Conservation (phyloP, 1,140 invertebrate genomes). For the Drosophila aff. region DNA sequence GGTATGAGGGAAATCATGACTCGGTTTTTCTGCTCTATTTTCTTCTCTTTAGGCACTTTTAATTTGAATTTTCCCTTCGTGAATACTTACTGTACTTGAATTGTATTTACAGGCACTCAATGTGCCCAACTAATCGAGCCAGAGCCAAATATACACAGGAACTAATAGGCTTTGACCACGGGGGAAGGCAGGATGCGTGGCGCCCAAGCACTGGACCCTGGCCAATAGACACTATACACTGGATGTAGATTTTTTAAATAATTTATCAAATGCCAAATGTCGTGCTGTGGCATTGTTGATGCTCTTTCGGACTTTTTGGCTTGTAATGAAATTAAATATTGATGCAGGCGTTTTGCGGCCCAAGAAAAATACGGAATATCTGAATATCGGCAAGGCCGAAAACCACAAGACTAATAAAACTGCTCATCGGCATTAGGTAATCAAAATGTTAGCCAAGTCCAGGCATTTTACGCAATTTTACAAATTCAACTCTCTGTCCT, state of each 20-base stretch:
- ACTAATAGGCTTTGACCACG: slow-evolving; percentile 45
- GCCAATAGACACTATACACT: neutral
- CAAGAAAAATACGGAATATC: slow-evolving; percentile 46
- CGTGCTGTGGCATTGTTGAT: slow-evolving; percentile 69
- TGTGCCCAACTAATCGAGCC: slow-evolving; percentile 57
- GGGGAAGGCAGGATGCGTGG: slow-evolving; percentile 2
- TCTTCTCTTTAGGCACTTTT: neutral
- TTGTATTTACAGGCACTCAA: slow-evolving; percentile 52
- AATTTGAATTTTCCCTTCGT: neutral
- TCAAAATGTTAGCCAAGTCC: slow-evolving; percentile 58
- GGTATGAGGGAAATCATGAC: neutral
- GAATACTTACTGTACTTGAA: slow-evolving; percentile 13
- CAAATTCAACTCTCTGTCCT: slow-evolving; percentile 42
- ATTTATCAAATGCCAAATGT: slow-evolving; percentile 68
- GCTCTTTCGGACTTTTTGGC: slow-evolving; percentile 69
- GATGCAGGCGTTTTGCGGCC: slow-evolving; percentile 55
- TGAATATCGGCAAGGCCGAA: slow-evolving; percentile 24
- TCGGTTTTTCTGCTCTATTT: neutral
- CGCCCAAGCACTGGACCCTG: slow-evolving; percentile 27
- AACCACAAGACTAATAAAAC: slow-evolving; percentile 75
- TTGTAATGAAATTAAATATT: slow-evolving; percentile 83
- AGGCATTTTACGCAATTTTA: slow-evolving; percentile 65
- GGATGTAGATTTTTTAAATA: slow-evolving; percentile 60
- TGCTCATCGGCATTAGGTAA: slow-evolving; percentile 62
- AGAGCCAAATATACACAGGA: slow-evolving; percentile 34